Evolutionary conservation across 2,113 vertebrate genomes (phyloP), one percentile per base, ranked within the genome.

Genomic region (Calyptommatus sinebrachiatus): DNA sequence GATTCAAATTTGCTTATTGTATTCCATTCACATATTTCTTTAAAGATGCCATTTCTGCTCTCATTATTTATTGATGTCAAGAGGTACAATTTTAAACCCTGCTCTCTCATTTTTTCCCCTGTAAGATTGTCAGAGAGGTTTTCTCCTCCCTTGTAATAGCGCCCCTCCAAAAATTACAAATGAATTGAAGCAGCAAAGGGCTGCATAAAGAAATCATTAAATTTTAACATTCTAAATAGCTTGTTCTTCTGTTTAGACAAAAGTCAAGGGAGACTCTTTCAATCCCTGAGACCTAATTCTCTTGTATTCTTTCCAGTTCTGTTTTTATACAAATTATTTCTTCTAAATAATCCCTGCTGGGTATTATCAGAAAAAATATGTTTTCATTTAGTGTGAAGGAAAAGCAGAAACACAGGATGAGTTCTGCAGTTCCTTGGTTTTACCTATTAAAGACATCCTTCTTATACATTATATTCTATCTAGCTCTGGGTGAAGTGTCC

Each of bases 41-140:
- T 82, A 86, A 83, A 73, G 62, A 71, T 75, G 28, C 78, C 50
- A 74, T 78, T 67, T 90, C 73, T 86, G 22, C 86, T 91, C 74
- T 83, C 22, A 65, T 88, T 89, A 89, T 89, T 88, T 89, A 84
- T 89, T 88, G 63, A 79, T 86, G 61, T 88, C 77, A 88, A 88
- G 71, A 86, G 71, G 57, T 83, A 46, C 60, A 81, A 80, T 90
- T 92, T 89, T 87, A 89, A 92, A 88, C 85, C 84, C 9, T 85
- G 26, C 6, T 71, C 1, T 86, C 88, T 53, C n/a, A 87, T 81
- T 82, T 84, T 83, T 78, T 66, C 35, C 26, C 57, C 71, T 1
- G 80, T 70, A 57, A 57, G 53, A 88, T 71, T 87, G 68, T 78
- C 46, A 89, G 35, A 82, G 10, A 68, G 14, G 73, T 90, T 79